phyloP scores from a whole-genome alignment of 2,888 invertebrate species.

The Xanthia togata region DNA sequence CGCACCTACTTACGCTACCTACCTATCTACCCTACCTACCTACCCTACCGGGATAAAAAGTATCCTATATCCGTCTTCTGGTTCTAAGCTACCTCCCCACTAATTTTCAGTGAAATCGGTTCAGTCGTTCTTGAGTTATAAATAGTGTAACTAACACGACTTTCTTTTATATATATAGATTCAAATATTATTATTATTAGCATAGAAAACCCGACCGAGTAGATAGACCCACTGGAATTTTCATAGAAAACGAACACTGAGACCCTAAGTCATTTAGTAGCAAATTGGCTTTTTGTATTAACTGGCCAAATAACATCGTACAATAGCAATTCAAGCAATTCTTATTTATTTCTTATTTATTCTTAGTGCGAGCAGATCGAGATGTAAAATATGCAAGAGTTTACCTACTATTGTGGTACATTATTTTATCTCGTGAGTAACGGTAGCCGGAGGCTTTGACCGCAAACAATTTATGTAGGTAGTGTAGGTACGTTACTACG shows the following conservation, averaged over 20 bases:
- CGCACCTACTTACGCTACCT: no score
- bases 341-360: no score
- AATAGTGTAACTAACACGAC: no score
- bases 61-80: no score
- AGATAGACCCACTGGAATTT: not conserved
- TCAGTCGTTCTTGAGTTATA: no score
- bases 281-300: constrained; percentile 2
- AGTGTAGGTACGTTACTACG: not conserved
- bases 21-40: no score
- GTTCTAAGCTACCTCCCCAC: no score
- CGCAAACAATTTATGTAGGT: constrained; percentile 2
- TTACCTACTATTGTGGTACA: not conserved
- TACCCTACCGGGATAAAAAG: no score
- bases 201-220: not conserved
- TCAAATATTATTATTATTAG: no score
- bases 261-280: not conserved
- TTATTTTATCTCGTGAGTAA: constrained; percentile 33
- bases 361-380: constrained; percentile 15
- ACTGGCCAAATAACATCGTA: constrained; percentile 13
- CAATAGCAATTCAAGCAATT: no score
- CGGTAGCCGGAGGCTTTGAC: constrained; percentile 21
- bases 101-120: no score
- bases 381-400: constrained; percentile 33
- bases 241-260: constrained; percentile 13
- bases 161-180: no score